Evolutionary conservation across 2,888 invertebrate species (phyloP), one percentile per base, ranked within the genome.

Genomic region (Ectobius pallidus): DNA sequence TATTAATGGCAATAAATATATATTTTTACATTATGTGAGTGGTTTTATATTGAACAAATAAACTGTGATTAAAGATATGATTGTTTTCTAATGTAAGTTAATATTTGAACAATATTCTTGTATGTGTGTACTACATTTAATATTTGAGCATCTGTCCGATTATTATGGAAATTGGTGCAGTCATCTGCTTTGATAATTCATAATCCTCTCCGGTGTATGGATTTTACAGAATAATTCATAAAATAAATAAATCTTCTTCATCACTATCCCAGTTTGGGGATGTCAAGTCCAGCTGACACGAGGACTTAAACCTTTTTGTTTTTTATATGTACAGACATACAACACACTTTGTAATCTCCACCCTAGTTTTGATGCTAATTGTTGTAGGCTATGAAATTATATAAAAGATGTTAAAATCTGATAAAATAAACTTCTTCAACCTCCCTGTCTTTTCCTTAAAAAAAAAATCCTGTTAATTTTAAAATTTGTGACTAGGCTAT

Each of bases 1-100:
- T 42, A 70, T 42, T 44, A 42, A 55, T 49, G 55, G 70, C 61
- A 70, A 70, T 70, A 70, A 68, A 72, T 42, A 72, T 42, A 72
- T 72, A 42, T 67, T 72, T 68, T 68, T 72, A 68, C 34, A 20
- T 55, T 20, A 27, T 71, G 61, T 71, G 46, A 58, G 22, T 71
- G 71, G 27, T n/a, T 72, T 52, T 67, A 22, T 70, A 20, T 44
- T 46, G 44, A 20, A 22, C 20, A 46, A 62, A 44, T 70, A 62
- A 58, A 58, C 7, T 58, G 27, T 58, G 30, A 58, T 58, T n/a
- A 30, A 58, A 58, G 30, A 52, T 58, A 30, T n/a, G 3, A 4
- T n/a, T 58, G 58, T n/a, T 25, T 58, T 58, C 30, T n/a, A n/a
- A 58, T 58, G 25, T 14, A 58, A 6, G 52, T 20, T 52, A 52